Percentiles rank a stretch among this genome's conserved stretches.
Evolutionary conservation across 2,113 vertebrate species (phyloP).

Genomic region (Motacilla alba): DNA sequence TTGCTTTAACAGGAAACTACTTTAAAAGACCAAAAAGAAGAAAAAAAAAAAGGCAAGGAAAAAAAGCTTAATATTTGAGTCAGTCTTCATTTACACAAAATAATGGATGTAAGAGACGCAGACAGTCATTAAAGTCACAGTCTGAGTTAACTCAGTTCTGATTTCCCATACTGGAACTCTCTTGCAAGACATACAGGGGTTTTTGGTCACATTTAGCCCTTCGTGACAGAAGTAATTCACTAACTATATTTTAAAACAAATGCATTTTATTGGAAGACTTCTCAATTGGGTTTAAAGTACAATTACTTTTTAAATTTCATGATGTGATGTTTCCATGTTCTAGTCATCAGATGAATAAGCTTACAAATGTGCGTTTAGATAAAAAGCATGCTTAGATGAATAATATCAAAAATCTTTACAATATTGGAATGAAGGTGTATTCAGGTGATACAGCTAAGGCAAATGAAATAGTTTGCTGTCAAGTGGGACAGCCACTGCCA

Average conservation of each 20-base stretch:
- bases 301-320: neutral
- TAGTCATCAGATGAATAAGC: neutral
- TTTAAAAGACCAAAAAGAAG: neutral
- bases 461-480: neutral
- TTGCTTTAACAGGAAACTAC: neutral
- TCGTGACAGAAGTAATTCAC: neutral
- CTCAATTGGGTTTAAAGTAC: neutral
- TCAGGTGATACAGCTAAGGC: neutral
- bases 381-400: neutral
- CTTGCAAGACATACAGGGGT: neutral
- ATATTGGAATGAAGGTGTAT: neutral
- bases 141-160: neutral
- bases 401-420: neutral
- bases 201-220: neutral
- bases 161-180: neutral
- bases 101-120: neutral
- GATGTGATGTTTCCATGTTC: neutral
- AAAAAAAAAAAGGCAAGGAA: no score
- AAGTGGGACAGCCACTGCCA: neutral
- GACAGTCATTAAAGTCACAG: neutral
- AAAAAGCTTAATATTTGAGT: neutral
- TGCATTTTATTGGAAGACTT: neutral
- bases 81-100: neutral
- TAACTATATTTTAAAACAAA: neutral
- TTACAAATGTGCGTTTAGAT: neutral